Evolutionary conservation across 1,140 invertebrate species (phyloP).

Genomic region (Sogatella furcifera): DNA sequence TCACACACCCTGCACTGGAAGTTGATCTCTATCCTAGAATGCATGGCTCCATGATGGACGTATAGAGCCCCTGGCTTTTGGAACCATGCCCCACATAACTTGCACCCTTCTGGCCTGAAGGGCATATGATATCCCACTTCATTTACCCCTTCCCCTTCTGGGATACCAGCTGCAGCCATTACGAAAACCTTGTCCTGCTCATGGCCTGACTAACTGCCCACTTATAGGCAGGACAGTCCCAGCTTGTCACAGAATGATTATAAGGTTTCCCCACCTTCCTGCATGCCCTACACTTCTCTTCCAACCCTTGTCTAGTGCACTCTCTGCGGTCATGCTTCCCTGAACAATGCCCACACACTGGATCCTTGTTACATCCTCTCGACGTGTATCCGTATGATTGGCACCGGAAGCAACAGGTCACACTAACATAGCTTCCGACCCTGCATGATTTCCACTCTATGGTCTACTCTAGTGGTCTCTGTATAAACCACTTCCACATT

Average conservation of each 20-base stretch:
- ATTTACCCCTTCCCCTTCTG: too few species aligned
- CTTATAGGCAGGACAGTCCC: not conserved
- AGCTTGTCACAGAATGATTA: not conserved
- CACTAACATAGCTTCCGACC: constrained; percentile 5
- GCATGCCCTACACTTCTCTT: not conserved
- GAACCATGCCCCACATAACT: not conserved
- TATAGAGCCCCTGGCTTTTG: not conserved
- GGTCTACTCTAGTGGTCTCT: not conserved
- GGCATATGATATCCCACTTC: too few species aligned
- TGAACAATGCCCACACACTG: not conserved
- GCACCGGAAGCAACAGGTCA: constrained; percentile 16
- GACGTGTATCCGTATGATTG: constrained; percentile 13
- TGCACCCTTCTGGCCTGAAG: not conserved
- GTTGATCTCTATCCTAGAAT: not conserved
- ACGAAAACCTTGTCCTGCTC: not conserved
- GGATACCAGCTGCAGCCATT: not conserved
- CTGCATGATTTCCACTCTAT: constrained; percentile 1
- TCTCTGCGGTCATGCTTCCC: not conserved
- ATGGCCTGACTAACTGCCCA: not conserved
- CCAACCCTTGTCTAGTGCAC: not conserved
- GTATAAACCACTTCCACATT: not conserved
- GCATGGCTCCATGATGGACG: not conserved
- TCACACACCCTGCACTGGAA: not conserved
- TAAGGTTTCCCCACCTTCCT: not conserved
- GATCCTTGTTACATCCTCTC: not conserved